These are phyloP conservation scores for Stenotaenia linearis DNA, from an alignment of 2,888 invertebrate genomes.

Conservation along the genomic window DNA sequence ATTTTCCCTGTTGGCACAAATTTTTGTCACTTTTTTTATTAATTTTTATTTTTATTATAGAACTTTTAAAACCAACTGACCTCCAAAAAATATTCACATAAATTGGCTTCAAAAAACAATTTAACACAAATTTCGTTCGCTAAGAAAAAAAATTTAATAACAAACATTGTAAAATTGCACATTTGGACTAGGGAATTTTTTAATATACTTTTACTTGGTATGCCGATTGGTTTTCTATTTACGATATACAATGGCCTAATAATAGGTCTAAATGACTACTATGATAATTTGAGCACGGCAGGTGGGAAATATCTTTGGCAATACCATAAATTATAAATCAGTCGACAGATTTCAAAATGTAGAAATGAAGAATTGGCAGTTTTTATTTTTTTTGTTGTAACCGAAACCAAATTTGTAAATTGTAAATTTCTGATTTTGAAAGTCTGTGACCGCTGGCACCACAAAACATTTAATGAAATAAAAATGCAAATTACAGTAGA, in stretches of 20 bases:
- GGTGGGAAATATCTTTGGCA: slow-evolving; percentile 22
- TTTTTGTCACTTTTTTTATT: not conserved
- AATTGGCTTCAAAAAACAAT: not conserved
- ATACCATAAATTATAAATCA: not conserved
- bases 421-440: not conserved
- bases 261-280: not conserved
- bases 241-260: slow-evolving; percentile 17
- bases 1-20: slow-evolving; percentile 1
- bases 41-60: not conserved
- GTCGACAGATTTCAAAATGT: not conserved
- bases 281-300: slow-evolving; percentile 20
- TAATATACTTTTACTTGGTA: not conserved
- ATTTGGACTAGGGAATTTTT: not conserved
- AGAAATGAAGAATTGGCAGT: not conserved
- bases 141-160: slow-evolving; percentile 20
- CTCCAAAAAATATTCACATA: slow-evolving; percentile 16
- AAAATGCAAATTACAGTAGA: not conserved
- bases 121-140: not conserved
- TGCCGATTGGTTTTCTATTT: not conserved
- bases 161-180: slow-evolving; percentile 24
- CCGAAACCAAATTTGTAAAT: not conserved
- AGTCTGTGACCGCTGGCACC: not conserved
- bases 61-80: slow-evolving; percentile 19
- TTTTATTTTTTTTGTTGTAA: not conserved
- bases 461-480: not conserved